A percentile compares a stretch with the other conserved stretches of the same genome.
Conservation (phyloP, 2,888 invertebrate species). For the Chironomus riparius region DNA sequence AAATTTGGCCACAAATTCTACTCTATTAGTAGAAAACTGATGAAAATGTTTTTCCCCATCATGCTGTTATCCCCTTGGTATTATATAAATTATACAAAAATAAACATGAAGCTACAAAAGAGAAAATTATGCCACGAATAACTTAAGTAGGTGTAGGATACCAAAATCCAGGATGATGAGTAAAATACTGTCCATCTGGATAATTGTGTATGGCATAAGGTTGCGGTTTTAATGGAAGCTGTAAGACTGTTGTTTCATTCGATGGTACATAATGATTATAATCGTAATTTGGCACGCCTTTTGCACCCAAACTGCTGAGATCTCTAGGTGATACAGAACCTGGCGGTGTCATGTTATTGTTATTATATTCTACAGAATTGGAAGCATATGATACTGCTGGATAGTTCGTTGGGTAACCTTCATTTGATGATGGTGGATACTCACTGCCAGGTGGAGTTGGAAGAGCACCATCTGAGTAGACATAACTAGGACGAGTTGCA, state of each 20-base stretch:
- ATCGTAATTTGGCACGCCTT: slow-evolving; percentile 44
- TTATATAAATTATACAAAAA: no score
- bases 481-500: slow-evolving; percentile 41
- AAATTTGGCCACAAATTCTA: no score
- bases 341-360: slow-evolving; percentile 91
- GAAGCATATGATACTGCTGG: slow-evolving; percentile 40
- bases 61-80: no score
- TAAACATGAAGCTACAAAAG: background rate
- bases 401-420: slow-evolving; percentile 22
- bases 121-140: background rate
- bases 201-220: slow-evolving; percentile 69
- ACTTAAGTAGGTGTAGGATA: slow-evolving; percentile 59
- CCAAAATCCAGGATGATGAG: slow-evolving; percentile 74
- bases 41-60: no score
- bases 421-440: slow-evolving; percentile 42
- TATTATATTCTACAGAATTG: slow-evolving; percentile 56
- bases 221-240: slow-evolving; percentile 82
- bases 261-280: slow-evolving; percentile 41
- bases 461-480: slow-evolving; percentile 44
- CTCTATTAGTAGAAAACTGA: no score
- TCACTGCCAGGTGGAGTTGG: slow-evolving; percentile 78
- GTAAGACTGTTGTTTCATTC: slow-evolving; percentile 58
- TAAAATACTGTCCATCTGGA: slow-evolving; percentile 75
- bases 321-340: slow-evolving; percentile 92
- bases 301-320: slow-evolving; percentile 52